Conservation (phyloP, 2,113 vertebrate genomes). For the Colossoma macropomum region DNA sequence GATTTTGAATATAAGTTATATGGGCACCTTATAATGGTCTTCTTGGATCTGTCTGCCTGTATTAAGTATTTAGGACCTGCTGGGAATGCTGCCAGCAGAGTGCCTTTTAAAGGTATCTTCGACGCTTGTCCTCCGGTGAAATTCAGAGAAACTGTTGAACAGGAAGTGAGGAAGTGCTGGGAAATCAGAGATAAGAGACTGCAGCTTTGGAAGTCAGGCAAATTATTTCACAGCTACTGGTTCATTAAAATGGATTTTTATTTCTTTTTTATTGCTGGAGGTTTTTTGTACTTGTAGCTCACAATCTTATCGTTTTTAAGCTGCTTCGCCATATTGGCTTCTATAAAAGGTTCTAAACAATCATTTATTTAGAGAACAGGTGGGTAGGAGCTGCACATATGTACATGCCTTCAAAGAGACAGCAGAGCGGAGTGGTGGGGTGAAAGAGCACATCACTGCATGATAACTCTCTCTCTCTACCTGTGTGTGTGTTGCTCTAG, state of each 20-base stretch:
- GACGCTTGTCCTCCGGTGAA: neutral
- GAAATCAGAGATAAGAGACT: neutral
- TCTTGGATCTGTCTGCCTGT: conserved; percentile 17
- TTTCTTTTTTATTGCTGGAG: neutral
- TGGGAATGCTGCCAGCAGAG: conserved; percentile 8
- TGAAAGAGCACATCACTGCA: conserved; percentile 6
- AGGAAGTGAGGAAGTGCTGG: neutral
- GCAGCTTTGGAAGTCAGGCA: neutral
- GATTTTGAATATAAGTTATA: conserved; percentile 16
- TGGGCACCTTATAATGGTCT: conserved; percentile 13
- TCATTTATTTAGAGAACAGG: conserved; percentile 39
- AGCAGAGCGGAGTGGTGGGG: neutral
- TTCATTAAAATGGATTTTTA: conserved; percentile 6
- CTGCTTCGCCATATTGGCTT: neutral
- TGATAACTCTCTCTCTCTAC: conserved; percentile 1
- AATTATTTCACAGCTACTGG: conserved; percentile 5
- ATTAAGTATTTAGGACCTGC: conserved; percentile 30
- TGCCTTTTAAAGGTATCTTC: conserved; percentile 2
- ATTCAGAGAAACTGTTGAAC: neutral
- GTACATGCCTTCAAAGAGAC: conserved; percentile 24
- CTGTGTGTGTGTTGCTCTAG: neutral
- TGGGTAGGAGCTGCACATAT: conserved; percentile 12
- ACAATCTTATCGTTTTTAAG: neutral
- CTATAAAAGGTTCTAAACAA: conserved; percentile 23
- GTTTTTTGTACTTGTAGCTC: neutral